These are phyloP conservation scores for Drosophila triauraria DNA, from an alignment of 1,140 invertebrate species.

Conservation along the genomic window DNA sequence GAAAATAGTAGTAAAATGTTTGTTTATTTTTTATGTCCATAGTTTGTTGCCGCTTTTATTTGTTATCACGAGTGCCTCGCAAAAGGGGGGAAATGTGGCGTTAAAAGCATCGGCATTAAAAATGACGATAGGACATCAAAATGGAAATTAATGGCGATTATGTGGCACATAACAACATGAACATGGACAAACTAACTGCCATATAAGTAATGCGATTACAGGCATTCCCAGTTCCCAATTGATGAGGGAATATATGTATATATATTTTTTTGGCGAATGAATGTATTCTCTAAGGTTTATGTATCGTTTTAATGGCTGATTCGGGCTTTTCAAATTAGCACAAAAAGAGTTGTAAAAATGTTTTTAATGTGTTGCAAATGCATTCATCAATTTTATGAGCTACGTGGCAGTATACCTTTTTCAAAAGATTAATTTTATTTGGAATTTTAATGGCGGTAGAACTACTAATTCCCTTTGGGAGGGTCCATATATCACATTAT, in stretches of 20 bases:
- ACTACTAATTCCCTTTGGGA: not conserved
- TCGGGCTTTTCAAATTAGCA: conserved; percentile 10
- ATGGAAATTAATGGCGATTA: conserved; percentile 61
- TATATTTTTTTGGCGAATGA: not conserved
- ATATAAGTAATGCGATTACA: conserved; percentile 59
- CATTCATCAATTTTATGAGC: conserved; percentile 18
- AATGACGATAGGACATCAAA: conserved; percentile 63
- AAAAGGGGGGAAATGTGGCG: conserved; percentile 26
- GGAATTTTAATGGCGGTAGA: not conserved
- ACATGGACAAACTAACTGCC: conserved; percentile 41
- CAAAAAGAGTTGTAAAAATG: conserved; percentile 9
- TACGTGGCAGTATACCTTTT: not conserved
- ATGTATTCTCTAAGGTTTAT: conserved; percentile 20
- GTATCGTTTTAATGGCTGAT: conserved; percentile 32
- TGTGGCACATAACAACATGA: conserved; percentile 54
- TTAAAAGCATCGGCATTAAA: conserved; percentile 77
- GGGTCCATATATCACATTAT: not conserved
- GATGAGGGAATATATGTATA: conserved; percentile 22
- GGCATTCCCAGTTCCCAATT: conserved; percentile 21
- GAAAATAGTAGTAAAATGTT: conserved; percentile 68
- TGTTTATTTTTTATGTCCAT: conserved; percentile 73
- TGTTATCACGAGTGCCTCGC: conserved; percentile 37
- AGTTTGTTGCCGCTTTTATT: conserved; percentile 73
- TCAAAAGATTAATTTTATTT: conserved; percentile 4
- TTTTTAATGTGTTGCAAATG: conserved; percentile 15